Base-by-base conservation (phyloP, 2,888 invertebrate genomes). In the Drosophila neonasuta region DNA sequence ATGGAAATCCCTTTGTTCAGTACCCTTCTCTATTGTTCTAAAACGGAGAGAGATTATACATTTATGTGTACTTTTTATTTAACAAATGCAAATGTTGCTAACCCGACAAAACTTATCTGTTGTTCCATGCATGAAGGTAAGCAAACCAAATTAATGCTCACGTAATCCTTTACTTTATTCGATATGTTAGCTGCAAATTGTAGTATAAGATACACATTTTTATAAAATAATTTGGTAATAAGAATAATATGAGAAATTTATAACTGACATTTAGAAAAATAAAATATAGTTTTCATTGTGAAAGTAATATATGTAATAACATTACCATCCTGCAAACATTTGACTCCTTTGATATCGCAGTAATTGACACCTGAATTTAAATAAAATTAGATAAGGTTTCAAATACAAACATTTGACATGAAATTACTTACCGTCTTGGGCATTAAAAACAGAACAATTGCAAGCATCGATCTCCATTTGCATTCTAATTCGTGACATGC, bases 361-460 rank as follows among this genome's bases (percentile, higher is more conserved):
- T 65, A 60, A 11, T 63, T 48, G 5, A 50, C 11, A 45, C 24
- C 48, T 56, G 1, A 10, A 45, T 17, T 11, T 9, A 17, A 30
- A 15, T 4, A 20, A 36, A 52, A 17, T 55, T 1, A 34, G 0
- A 17, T 17, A 17, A 41, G 4, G 34, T 34, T 6, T 24, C 24
- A 24, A 29, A 24, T 41, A 7, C 13, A 39, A 39, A 39, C 5
- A 29, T 29, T 41, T 6, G 4, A 3, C 3, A 3, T 7, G 3
- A 34, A 34, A 13, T 1, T 11, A 48, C 79, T 65, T 79, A 89
- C 89, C 80, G 52, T 59, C 36, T 2, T 79, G 67, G 5, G 86
- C 71, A 44, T 76, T 79, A 50, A 79, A 80, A 30, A 88, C 58
- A 1, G 89, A 88, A 54, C 89, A 89, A 62, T 89, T 89, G 56